phyloP scores from a whole-genome alignment of 2,797 vertebrate genomes.

The Tangara arthus region DNA sequence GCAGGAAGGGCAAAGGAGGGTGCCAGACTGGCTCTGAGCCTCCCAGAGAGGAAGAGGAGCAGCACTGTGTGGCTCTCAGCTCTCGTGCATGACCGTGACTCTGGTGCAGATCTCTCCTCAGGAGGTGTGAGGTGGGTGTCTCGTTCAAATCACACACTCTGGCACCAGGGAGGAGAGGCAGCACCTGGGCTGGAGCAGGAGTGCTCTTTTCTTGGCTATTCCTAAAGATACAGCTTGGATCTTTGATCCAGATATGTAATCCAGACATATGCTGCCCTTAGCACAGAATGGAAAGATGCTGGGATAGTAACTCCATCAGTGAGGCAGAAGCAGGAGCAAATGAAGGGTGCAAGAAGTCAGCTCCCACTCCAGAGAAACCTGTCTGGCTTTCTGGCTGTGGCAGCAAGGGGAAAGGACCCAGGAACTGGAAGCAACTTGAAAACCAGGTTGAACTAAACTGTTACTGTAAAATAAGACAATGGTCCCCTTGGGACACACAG shows the following conservation, averaged over 20 bases:
- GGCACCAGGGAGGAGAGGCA: not conserved
- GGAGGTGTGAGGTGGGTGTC: not conserved
- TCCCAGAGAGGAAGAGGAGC: not conserved
- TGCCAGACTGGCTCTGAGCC: not conserved
- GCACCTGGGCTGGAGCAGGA: conserved; percentile 28
- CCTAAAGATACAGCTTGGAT: conserved; percentile 8
- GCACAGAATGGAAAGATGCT: not conserved
- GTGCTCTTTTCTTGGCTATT: conserved; percentile 35
- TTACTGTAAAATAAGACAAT: not conserved
- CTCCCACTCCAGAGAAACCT: not conserved
- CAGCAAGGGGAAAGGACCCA: not conserved
- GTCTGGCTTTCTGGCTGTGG: not conserved
- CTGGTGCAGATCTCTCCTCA: not conserved
- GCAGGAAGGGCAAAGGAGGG: not conserved
- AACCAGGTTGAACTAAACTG: not conserved
- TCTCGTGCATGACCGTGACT: fast-evolving
- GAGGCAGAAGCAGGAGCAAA: not conserved
- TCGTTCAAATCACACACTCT: not conserved
- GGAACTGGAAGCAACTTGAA: not conserved
- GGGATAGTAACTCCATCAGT: not conserved
- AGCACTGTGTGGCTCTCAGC: not conserved
- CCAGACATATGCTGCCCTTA: conserved; percentile 47
- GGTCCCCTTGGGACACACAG: not conserved
- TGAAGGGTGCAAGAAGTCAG: not conserved
- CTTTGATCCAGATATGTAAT: conserved; percentile 27